A percentile compares a stretch with the other conserved stretches of the same genome.
Evolutionary conservation across 2,888 invertebrate species (phyloP).

Genomic region (Drymonia ruficornis): DNA sequence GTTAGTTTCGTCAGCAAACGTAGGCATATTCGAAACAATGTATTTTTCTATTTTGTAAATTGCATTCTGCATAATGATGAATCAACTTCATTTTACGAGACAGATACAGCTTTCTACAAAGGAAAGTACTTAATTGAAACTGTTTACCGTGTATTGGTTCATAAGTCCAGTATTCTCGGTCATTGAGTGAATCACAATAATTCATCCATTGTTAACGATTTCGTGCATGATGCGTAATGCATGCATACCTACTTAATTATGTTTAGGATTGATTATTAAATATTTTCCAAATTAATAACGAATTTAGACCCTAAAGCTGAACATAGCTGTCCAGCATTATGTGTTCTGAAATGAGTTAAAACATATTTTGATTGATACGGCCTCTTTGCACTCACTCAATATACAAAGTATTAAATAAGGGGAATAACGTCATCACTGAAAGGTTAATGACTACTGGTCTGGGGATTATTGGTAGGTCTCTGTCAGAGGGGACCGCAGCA

Average conservation of each 20-base stretch:
- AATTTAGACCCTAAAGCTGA: not conserved
- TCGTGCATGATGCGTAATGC: slow-evolving; percentile 43
- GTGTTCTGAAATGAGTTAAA: no score
- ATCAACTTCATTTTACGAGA: no score
- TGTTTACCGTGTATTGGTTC: no score
- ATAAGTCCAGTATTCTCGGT: slow-evolving; percentile 40
- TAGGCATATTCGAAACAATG: no score
- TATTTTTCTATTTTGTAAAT: no score
- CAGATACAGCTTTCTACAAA: no score
- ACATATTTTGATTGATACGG: no score
- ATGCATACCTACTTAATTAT: not conserved
- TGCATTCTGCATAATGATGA: no score
- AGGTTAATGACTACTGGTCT: slow-evolving; percentile 68
- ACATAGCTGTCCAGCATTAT: no score
- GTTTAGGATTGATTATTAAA: not conserved
- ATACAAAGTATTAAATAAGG: slow-evolving; percentile 20
- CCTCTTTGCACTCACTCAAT: slow-evolving; percentile 24
- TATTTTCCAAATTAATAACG: not conserved
- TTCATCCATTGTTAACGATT: slow-evolving; percentile 56
- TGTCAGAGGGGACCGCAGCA: slow-evolving; percentile 64
- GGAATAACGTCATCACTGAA: slow-evolving; percentile 48
- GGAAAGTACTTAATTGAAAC: no score
- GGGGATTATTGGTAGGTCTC: slow-evolving; percentile 59
- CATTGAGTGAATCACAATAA: slow-evolving; percentile 60
- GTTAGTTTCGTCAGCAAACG: no score